Percentiles rank a stretch among this genome's conserved stretches.
Evolutionary conservation across 2,888 invertebrate genomes (phyloP).

Genomic region (Trachelus stipa): DNA sequence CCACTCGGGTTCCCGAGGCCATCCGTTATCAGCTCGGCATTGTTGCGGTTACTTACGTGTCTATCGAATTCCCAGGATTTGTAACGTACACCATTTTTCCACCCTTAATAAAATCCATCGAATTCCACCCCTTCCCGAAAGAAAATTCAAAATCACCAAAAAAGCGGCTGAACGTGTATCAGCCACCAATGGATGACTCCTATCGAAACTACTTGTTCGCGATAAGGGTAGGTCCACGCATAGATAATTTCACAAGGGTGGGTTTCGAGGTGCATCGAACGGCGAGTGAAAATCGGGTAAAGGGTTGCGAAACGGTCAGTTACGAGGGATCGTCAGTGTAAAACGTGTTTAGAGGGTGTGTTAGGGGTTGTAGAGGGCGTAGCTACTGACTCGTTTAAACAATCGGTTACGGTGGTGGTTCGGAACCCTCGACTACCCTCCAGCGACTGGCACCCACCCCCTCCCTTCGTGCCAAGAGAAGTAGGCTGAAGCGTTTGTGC

Average conservation of each 20-base stretch:
- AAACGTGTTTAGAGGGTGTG: not conserved
- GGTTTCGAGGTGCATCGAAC: too few species aligned
- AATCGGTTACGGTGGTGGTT: conserved; percentile 5
- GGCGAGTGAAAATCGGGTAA: too few species aligned
- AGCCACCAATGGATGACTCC: too few species aligned
- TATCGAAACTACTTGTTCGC: too few species aligned
- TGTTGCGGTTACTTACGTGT: conserved; percentile 61
- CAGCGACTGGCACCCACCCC: too few species aligned
- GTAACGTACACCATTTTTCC: conserved; percentile 21
- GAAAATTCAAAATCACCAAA: too few species aligned
- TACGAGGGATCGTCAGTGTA: conserved; percentile 15
- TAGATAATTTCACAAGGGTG: too few species aligned
- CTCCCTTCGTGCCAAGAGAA: not conserved
- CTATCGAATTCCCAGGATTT: conserved; percentile 41
- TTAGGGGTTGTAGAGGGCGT: conserved; percentile 11
- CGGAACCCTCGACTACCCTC: too few species aligned
- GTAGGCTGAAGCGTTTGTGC: not conserved
- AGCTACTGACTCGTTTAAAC: conserved; percentile 16
- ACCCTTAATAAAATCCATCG: too few species aligned
- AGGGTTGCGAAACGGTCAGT: not conserved
- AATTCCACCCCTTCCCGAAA: too few species aligned
- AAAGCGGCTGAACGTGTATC: too few species aligned
- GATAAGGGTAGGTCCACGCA: too few species aligned
- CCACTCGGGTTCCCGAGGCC: conserved; percentile 61
- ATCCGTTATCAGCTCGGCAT: conserved; percentile 61